Percentiles rank a stretch among this genome's conserved stretches.
Evolutionary conservation across 2,888 invertebrate genomes (phyloP).

Genomic region (Eupithecia centaureata): DNA sequence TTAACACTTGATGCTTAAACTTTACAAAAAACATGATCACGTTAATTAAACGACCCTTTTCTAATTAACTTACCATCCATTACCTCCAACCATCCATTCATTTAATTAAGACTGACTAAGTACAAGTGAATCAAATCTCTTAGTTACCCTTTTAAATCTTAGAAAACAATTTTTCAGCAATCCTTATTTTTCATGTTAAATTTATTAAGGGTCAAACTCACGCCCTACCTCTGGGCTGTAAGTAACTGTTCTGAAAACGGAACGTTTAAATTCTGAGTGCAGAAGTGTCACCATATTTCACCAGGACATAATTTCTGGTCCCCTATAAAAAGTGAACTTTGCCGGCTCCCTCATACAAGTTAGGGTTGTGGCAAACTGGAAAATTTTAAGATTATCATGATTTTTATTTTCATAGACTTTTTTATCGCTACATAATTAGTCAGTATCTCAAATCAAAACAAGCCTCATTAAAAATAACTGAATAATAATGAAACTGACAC

Average conservation of each 20-base stretch:
- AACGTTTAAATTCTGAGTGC: conserved; percentile 77
- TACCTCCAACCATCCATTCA: neutral
- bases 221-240: conserved; percentile 66
- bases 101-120: neutral
- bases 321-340: conserved; percentile 77
- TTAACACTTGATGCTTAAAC: neutral
- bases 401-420: too few relatives aligned
- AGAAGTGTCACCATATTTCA: conserved; percentile 79
- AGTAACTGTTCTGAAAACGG: conserved; percentile 75
- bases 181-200: conserved; percentile 69
- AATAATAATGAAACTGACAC: too few relatives aligned
- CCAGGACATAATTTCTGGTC: conserved; percentile 73
- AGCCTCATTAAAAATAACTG: too few relatives aligned
- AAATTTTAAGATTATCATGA: neutral
- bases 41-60: neutral
- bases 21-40: neutral
- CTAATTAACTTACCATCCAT: neutral
- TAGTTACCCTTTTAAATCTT: conserved; percentile 34
- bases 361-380: conserved; percentile 12
- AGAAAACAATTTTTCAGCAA: conserved; percentile 68
- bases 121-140: neutral
- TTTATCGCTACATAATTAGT: neutral
- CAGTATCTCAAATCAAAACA: too few relatives aligned
- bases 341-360: conserved; percentile 43
- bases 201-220: conserved; percentile 78